Conservation (phyloP, 2,797 vertebrate genomes). For the Meriones psammophilus region DNA sequence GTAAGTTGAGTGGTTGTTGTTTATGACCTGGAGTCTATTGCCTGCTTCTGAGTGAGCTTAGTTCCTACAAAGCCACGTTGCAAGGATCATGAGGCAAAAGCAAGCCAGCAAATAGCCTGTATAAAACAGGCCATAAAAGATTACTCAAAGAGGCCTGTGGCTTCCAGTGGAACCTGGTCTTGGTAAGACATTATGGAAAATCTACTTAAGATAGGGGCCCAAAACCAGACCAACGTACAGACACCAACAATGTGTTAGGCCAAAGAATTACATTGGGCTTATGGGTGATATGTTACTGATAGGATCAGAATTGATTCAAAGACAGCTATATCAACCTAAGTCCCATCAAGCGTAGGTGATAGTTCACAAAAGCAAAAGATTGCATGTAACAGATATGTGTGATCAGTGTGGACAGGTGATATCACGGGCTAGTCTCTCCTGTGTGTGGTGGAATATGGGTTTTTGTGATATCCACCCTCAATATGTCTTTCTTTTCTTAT, state of each 20-base stretch:
- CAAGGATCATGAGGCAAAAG: not conserved
- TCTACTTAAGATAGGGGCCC: not conserved
- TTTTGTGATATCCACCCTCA: not conserved
- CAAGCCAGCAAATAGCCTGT: not conserved
- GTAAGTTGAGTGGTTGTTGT: too few species aligned
- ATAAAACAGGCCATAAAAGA: too few species aligned
- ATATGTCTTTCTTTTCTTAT: not conserved
- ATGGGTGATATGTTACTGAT: not conserved
- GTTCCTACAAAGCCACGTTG: not conserved
- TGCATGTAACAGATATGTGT: not conserved
- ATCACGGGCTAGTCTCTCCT: not conserved
- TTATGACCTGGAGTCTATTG: too few species aligned
- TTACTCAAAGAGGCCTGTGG: not conserved
- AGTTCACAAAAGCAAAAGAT: not conserved
- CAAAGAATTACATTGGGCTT: not conserved
- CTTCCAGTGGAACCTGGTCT: not conserved
- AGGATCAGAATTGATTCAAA: not conserved
- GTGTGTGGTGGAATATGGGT: not conserved
- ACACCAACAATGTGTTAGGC: not conserved
- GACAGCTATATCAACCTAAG: not conserved
- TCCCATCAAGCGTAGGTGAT: not conserved
- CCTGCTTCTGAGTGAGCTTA: not conserved
- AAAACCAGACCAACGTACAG: not conserved
- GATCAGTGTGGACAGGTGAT: accelerated
- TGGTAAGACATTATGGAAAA: not conserved